These are phyloP conservation scores for Elysia crispata DNA, from an alignment of 2,888 invertebrate genomes.

Conservation along the genomic window DNA sequence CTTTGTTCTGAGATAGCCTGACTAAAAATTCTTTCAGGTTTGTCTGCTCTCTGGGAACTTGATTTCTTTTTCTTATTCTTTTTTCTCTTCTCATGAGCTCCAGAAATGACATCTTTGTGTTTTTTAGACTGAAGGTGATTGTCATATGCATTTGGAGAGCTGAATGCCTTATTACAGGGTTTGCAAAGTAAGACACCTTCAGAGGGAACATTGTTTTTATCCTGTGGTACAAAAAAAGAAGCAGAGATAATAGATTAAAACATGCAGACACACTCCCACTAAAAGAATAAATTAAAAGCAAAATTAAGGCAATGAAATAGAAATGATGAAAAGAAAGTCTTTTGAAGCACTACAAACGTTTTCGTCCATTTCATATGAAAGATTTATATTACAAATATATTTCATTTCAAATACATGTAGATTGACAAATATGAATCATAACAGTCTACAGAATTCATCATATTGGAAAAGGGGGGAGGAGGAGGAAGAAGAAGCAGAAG, in stretches of 20 bases:
- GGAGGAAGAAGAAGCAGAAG: too few relatives aligned
- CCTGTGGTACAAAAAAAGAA: not conserved
- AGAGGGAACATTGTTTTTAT: conserved; percentile 32
- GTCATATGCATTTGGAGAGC: conserved; percentile 88
- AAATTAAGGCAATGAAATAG: not conserved
- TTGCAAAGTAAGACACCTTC: conserved; percentile 62
- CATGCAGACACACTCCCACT: not conserved
- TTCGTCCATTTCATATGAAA: too few relatives aligned
- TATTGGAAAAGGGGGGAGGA: too few relatives aligned
- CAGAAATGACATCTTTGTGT: conserved; percentile 81
- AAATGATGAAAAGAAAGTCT: not conserved
- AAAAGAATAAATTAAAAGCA: not conserved
- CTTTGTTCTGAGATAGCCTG: too few relatives aligned
- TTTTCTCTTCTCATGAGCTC: conserved; percentile 27
- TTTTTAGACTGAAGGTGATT: conserved; percentile 95
- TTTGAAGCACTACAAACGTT: not conserved
- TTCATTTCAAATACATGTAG: too few relatives aligned
- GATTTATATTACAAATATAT: too few relatives aligned
- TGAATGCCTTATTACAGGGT: conserved; percentile 90
- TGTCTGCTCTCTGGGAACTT: not conserved
- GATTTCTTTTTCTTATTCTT: conserved; percentile 16
- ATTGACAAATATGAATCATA: too few relatives aligned
- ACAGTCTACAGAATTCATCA: too few relatives aligned
- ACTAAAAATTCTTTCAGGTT: too few relatives aligned
- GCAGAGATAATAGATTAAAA: too few relatives aligned